phyloP scores from a whole-genome alignment of 23 tunicate genomes.

The Halocynthia aurantium region DNA sequence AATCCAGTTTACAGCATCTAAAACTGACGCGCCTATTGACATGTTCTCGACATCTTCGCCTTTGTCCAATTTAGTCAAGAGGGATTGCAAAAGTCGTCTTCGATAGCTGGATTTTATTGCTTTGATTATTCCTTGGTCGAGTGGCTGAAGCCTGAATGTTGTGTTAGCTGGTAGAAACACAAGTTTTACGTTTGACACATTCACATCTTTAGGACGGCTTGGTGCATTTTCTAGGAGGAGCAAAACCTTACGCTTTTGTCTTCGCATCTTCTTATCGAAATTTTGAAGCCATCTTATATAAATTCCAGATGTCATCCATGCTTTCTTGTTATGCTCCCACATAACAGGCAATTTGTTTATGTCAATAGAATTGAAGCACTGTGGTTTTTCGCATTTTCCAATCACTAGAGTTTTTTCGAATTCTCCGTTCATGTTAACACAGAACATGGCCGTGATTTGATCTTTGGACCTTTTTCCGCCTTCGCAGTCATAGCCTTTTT shows the following conservation, averaged over 20 bases:
- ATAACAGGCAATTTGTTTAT: conserved; percentile 19
- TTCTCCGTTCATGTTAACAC: conserved; percentile 12
- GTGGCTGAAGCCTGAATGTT: conserved; percentile 23
- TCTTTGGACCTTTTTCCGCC: too few species aligned
- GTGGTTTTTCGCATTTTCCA: conserved; percentile 13
- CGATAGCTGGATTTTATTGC: conserved; percentile 18
- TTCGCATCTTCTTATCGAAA: conserved; percentile 25
- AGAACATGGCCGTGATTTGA: neutral
- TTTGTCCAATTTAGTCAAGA: conserved; percentile 26
- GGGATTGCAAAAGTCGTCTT: conserved; percentile 25
- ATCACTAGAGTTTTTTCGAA: conserved; percentile 21
- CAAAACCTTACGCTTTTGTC: too few species aligned
- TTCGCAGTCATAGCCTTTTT: conserved; percentile 1
- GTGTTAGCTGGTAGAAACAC: conserved; percentile 18
- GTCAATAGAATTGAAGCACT: conserved; percentile 21
- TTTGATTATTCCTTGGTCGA: too few species aligned
- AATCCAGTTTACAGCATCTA: conserved; percentile 25
- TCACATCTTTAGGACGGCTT: too few species aligned
- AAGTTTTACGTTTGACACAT: conserved; percentile 12
- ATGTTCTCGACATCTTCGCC: too few species aligned
- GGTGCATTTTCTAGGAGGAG: conserved; percentile 23
- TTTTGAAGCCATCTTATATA: too few species aligned
- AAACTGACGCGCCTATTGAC: too few species aligned
- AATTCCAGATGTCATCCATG: conserved; percentile 20
- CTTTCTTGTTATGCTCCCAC: too few species aligned